phyloP scores from a whole-genome alignment of 1,140 invertebrate genomes.

The Drosophila elegans region DNA sequence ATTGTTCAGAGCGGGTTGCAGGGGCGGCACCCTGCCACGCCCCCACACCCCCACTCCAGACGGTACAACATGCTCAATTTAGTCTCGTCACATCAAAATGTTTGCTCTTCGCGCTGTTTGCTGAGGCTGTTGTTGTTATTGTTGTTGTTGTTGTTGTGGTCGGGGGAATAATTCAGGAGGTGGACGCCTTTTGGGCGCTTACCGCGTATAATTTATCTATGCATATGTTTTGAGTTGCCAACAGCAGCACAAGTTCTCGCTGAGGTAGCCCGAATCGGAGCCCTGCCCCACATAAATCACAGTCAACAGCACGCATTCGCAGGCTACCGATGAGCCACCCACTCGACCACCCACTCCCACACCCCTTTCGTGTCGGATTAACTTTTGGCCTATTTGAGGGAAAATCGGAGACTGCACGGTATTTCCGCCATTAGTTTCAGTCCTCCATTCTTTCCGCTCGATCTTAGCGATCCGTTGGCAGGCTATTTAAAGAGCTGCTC shows the following conservation, averaged over 20 bases:
- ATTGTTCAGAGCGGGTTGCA: constrained; percentile 13
- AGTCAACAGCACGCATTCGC: constrained; percentile 50
- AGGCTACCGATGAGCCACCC: constrained; percentile 13
- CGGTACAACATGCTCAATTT: constrained; percentile 61
- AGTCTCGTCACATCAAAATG: constrained; percentile 76
- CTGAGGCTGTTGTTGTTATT: constrained; percentile 36
- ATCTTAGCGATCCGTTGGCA: background rate
- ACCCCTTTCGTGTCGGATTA: constrained; percentile 65
- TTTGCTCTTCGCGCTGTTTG: constrained; percentile 50
- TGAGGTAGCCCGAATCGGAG: constrained; percentile 34
- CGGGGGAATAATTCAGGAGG: constrained; percentile 8
- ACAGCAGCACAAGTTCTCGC: constrained; percentile 44
- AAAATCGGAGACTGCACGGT: constrained; percentile 38
- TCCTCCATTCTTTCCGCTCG: constrained; percentile 10
- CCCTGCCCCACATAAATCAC: constrained; percentile 71
- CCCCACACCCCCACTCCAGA: constrained; percentile 6
- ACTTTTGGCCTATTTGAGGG: constrained; percentile 32
- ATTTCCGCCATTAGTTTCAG: constrained; percentile 50
- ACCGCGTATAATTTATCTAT: constrained; percentile 82
- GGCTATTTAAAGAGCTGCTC: background rate
- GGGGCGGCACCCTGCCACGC: constrained; percentile 30
- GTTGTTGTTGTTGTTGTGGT: constrained; percentile 28
- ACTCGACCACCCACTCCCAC: constrained; percentile 6
- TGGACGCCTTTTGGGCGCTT: constrained; percentile 63
- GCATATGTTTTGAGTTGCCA: constrained; percentile 80